A percentile compares a stretch with the other conserved stretches of the same genome.
Evolutionary conservation across 2,113 vertebrate genomes (phyloP).

Genomic region (Pitta sordida): DNA sequence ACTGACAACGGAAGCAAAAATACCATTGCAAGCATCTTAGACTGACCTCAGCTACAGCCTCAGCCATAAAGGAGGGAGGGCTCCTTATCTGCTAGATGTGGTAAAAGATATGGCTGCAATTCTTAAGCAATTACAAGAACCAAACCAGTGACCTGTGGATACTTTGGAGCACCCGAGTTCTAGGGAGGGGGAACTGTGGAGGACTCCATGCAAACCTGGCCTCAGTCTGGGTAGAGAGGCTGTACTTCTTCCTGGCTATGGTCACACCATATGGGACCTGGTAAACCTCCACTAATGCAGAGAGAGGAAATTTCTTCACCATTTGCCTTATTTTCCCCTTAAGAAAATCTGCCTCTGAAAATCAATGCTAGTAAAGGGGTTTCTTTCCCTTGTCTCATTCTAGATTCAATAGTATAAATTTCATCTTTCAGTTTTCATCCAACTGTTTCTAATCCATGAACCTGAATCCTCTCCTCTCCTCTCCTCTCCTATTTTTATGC

Average conservation of each 20-base stretch:
- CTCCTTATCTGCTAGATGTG: neutral
- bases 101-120: neutral
- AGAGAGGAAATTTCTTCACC: neutral
- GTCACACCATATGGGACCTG: accelerated
- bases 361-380: neutral
- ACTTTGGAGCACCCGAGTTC: neutral
- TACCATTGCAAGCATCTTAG: accelerated
- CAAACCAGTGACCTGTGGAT: neutral
- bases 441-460: neutral
- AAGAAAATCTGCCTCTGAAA: neutral
- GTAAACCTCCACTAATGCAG: accelerated
- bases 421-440: neutral
- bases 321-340: neutral
- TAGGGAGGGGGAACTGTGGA: accelerated
- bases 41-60: neutral
- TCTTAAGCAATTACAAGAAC: neutral
- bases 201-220: neutral
- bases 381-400: neutral
- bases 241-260: neutral
- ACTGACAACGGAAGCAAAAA: neutral
- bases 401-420: neutral
- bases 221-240: neutral
- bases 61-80: neutral
- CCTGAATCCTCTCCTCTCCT: neutral
- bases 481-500: neutral